phyloP scores from a whole-genome alignment of 2,113 vertebrate genomes.

The Notothenia rossii region DNA sequence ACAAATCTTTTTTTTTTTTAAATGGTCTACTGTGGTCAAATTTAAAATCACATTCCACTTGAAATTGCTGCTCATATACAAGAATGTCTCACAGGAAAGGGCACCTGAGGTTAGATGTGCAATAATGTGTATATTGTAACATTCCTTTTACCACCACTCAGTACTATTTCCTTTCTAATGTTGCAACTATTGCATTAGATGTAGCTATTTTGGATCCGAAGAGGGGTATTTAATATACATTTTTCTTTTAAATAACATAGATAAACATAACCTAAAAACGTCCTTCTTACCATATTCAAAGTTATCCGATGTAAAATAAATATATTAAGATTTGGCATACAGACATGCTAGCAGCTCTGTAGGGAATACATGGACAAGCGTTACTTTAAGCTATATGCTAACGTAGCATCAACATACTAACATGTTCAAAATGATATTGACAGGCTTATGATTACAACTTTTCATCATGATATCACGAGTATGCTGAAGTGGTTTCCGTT shows the following conservation, averaged over 20 bases:
- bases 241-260: no score
- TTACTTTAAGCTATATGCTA: background rate
- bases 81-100: background rate
- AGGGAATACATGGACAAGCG: no score
- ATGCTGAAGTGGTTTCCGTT: no score
- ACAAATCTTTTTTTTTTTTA: background rate
- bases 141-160: background rate
- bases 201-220: background rate
- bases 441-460: background rate
- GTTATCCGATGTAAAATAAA: background rate
- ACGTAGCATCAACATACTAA: background rate
- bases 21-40: background rate
- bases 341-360: background rate
- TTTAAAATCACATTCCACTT: conserved; percentile 9
- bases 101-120: background rate
- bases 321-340: no score
- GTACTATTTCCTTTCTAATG: background rate
- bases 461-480: background rate
- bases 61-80: background rate
- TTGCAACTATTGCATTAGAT: no score
- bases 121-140: background rate
- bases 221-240: background rate
- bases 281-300: no score
- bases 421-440: background rate
- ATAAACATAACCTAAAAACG: no score